Percentiles rank a stretch among this genome's conserved stretches.
Evolutionary conservation across 1,140 invertebrate genomes (phyloP).

Genomic region (Orius insidiosus): DNA sequence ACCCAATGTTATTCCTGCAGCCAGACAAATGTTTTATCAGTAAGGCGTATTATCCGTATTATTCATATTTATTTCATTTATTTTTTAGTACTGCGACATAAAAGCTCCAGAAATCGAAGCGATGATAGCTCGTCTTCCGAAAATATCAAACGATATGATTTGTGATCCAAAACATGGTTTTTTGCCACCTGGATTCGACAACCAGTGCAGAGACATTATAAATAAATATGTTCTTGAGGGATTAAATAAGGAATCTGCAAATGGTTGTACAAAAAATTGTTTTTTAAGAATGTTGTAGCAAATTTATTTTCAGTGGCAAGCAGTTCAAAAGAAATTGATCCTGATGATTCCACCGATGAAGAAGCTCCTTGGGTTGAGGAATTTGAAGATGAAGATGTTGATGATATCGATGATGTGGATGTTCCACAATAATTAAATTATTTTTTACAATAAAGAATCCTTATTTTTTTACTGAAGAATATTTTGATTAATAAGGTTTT

Average conservation of each 20-base stretch:
- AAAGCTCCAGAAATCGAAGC: conserved; percentile 68
- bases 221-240: conserved; percentile 34
- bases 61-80: background rate
- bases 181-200: conserved; percentile 47
- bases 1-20: conserved; percentile 50
- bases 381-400: conserved; percentile 16
- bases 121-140: conserved; percentile 49
- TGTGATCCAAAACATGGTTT: conserved; percentile 60
- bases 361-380: conserved; percentile 13
- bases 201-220: conserved; percentile 47
- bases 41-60: conserved; percentile 25
- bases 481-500: no score
- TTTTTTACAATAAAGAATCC: no score
- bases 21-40: conserved; percentile 68
- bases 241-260: background rate
- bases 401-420: background rate
- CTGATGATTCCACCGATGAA: conserved; percentile 11
- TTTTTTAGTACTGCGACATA: conserved; percentile 61
- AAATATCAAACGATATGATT: conserved; percentile 35
- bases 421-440: no score
- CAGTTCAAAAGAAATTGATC: conserved; percentile 6
- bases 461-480: no score
- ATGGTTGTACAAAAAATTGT: background rate
- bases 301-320: background rate
- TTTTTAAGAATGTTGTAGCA: background rate